A percentile compares a stretch with the other conserved stretches of the same genome.
phyloP scores from a whole-genome alignment of 2,113 vertebrate genomes.

The Odocoileus hemionus region DNA sequence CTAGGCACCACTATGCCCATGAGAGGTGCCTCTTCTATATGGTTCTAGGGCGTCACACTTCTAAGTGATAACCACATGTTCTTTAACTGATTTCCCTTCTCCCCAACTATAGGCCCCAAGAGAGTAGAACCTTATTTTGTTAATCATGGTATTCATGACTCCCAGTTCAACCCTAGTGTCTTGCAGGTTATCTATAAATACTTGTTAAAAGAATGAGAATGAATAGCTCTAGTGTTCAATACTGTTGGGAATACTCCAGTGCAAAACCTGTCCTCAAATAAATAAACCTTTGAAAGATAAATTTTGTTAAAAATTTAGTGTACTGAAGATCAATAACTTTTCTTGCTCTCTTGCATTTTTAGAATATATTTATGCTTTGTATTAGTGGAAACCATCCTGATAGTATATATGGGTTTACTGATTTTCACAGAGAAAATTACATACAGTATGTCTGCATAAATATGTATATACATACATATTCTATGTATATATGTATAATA shows the following conservation, averaged over 20 bases:
- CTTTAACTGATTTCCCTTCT: not conserved
- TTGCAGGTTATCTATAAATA: not conserved
- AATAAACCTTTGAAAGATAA: not conserved
- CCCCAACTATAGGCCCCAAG: accelerated
- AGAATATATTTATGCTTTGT: not conserved
- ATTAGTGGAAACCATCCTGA: not conserved
- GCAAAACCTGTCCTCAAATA: not conserved
- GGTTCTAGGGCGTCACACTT: not conserved
- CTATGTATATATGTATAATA: not conserved
- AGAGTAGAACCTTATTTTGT: not conserved
- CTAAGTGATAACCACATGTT: not conserved
- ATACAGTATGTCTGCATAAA: not conserved
- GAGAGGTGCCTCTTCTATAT: accelerated
- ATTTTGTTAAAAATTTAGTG: not conserved
- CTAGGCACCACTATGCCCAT: not conserved
- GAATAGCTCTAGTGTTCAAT: not conserved
- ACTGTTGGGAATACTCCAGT: not conserved
- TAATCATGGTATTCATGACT: not conserved
- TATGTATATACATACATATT: not conserved
- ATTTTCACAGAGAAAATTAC: not conserved
- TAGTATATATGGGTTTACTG: not conserved
- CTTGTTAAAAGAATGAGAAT: not conserved
- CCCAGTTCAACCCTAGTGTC: not conserved
- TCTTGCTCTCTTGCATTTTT: not conserved
- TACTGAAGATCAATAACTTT: not conserved